Conservation (phyloP, 2,888 invertebrate genomes). For the Drosophila conformis region DNA sequence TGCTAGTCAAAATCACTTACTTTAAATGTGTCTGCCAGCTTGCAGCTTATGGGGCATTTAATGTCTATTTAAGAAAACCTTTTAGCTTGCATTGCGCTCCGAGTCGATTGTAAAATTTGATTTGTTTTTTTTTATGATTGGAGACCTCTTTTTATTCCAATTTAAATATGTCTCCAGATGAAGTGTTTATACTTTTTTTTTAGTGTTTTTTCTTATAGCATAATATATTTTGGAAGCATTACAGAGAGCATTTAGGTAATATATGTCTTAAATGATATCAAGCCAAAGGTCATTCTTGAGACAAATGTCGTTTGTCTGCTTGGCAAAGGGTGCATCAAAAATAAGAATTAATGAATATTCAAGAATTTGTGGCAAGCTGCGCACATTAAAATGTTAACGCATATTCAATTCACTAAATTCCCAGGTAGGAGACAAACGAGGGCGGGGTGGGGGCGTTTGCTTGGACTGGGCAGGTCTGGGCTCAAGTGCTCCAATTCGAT, state of each 20-base stretch:
- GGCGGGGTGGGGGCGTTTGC: neutral
- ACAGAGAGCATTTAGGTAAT: neutral
- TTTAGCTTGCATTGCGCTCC: neutral
- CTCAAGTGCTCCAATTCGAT: slow-evolving; percentile 6
- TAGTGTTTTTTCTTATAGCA: neutral
- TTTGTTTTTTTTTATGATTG: neutral
- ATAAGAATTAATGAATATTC: too few relatives aligned
- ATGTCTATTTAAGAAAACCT: neutral
- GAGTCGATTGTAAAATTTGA: neutral
- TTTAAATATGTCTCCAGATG: neutral
- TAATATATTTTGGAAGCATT: neutral
- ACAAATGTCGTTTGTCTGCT: neutral
- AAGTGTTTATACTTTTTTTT: neutral
- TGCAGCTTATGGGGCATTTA: neutral
- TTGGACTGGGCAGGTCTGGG: neutral
- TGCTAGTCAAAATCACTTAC: neutral
- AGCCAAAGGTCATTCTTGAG: neutral
- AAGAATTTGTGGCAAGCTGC: neutral
- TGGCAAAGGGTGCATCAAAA: neutral
- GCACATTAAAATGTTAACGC: neutral
- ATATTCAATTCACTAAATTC: neutral
- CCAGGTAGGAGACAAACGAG: neutral
- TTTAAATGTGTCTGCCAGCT: neutral
- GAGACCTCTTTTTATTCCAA: neutral
- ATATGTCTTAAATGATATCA: neutral